These are phyloP conservation scores for Amazona guildingii DNA, from an alignment of 2,113 vertebrate genomes.

Conservation along the genomic window DNA sequence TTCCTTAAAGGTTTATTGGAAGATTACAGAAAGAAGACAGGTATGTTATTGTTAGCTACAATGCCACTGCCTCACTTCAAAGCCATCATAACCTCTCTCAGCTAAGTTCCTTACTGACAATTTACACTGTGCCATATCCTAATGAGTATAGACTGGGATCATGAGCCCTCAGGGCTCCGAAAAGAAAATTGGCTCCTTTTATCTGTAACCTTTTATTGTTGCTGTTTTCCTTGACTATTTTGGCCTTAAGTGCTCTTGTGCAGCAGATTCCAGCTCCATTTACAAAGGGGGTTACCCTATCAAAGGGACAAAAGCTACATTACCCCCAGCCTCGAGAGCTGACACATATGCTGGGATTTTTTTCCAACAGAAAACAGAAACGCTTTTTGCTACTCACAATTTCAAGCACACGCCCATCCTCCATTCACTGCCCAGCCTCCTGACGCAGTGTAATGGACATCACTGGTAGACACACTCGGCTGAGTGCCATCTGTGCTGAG, in stretches of 20 bases:
- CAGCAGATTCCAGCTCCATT: neutral
- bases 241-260: slow-evolving; percentile 8
- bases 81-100: neutral
- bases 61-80: neutral
- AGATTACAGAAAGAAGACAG: neutral
- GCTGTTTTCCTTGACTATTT: neutral
- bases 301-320: slow-evolving; percentile 1
- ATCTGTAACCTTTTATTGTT: neutral
- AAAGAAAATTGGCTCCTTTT: neutral
- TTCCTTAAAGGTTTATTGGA: neutral
- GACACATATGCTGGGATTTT: rapidly evolving
- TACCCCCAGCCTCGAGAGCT: neutral
- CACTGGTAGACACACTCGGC: rapidly evolving
- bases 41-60: neutral
- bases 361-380: neutral
- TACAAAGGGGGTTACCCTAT: neutral
- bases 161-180: neutral
- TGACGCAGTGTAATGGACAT: neutral
- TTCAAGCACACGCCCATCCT: neutral
- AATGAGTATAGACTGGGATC: neutral
- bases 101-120: slow-evolving; percentile 16
- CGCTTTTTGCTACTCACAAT: neutral
- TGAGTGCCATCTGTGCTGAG: neutral
- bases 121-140: neutral
- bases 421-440: neutral